phyloP scores from a whole-genome alignment of 2,797 vertebrate species.

The Labeo calbasu region DNA sequence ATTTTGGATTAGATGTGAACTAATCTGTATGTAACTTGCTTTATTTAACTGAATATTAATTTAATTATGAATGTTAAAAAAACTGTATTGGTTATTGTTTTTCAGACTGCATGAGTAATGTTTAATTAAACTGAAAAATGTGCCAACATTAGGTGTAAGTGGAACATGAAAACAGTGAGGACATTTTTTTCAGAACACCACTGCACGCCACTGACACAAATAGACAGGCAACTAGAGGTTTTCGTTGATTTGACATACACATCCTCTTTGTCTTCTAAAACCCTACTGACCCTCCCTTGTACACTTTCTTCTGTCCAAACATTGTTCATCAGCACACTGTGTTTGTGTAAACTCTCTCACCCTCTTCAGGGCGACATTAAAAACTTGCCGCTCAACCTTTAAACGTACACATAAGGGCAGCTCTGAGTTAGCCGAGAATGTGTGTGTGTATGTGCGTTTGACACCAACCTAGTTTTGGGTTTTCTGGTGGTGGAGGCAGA shows the following conservation, averaged over 20 bases:
- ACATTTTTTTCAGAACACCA: neutral
- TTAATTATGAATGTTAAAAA: neutral
- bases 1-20: neutral
- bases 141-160: neutral
- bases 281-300: slow-evolving; percentile 1
- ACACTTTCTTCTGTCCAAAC: slow-evolving; percentile 11
- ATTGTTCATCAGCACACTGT: slow-evolving; percentile 5
- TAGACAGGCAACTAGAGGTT: neutral
- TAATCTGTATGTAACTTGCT: neutral
- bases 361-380: neutral
- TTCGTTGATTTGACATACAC: neutral
- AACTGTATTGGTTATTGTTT: no score
- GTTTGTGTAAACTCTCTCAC: slow-evolving; percentile 6
- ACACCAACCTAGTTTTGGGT: slow-evolving; percentile 85
- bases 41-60: neutral
- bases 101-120: neutral
- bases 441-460: slow-evolving; percentile 5
- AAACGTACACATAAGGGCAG: neutral
- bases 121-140: neutral
- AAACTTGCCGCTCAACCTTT: neutral
- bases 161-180: neutral
- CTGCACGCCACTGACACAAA: neutral
- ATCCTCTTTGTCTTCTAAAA: neutral
- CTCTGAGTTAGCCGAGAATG: slow-evolving; percentile 8
- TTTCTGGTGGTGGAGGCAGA: slow-evolving; percentile 84